Base-by-base conservation (phyloP, 2,888 invertebrate genomes). In the Dryomyza anilis region DNA sequence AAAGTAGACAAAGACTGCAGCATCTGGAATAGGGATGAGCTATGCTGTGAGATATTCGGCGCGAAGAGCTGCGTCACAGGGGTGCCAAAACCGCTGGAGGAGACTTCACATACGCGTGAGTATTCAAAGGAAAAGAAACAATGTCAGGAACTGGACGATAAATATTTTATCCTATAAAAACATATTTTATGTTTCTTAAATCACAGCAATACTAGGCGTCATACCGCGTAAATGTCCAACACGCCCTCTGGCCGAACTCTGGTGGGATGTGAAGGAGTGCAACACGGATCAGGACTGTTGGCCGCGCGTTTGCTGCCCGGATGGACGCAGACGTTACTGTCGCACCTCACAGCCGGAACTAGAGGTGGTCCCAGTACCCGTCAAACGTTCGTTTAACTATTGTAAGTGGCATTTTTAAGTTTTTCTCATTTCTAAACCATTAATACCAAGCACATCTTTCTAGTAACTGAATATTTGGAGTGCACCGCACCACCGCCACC, bases 221-320 rank as follows among this genome's bases (percentile, higher is more conserved):
- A 88, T 91, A 36, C 89, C 90, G 0, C 86, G 90, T 57, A 88
- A 87, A 74, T 92, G 92, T 71, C 91, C 92, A 0, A 80, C 84
- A 29, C 85, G 89, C 57, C 89, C 90, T 2, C 82, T 92, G 19
- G 89, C 90, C 0, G 91, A 92, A 82, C 83, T 90, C 12, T 85
- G 89, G 72, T 88, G 91, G 78, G 89, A 90, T 65, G 86, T 91
- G 16, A 88, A 89, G 78, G 86, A 88, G 64, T 92, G 92, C 75
- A 84, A 85, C 71, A 84, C 84, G 0, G 92, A 92, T 75, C 82
- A 85, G 16, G 91, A 92, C 74, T 92, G 92, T 80, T 88, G 89
- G 86, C 90, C 91, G 14, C 85, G 92, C 27, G 87, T 92, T 64
- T 92, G 92, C 79, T 92, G 92, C 71, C 90, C 90, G 0, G 92